Base-by-base conservation (phyloP, 1,140 invertebrate species). In the Anagrus nilaparvatae region DNA sequence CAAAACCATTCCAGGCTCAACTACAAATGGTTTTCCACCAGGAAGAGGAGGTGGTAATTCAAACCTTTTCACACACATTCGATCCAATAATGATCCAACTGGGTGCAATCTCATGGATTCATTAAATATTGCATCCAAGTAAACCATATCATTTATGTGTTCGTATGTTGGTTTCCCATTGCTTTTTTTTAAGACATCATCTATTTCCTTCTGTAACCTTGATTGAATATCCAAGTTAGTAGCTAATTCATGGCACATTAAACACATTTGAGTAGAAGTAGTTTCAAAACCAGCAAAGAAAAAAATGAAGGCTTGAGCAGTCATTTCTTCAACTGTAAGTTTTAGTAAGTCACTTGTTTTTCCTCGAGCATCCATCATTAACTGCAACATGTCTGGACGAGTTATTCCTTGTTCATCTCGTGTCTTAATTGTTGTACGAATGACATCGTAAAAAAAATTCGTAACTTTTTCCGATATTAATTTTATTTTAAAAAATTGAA, bases 71-170 rank as follows among this genome's bases (percentile, higher is more conserved):
- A 59, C 61, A 38, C 71, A 73, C 9, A 63, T 47, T 30, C 77
- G 60, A 44, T 71, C 67, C 5, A 71, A 40, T 3, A 69, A 53
- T 0, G 76, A 68, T n/a, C n/a, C n/a, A 63, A 25, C 29, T 4
- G 48, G 46, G 37, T 44, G 47, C 2, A 37, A 8, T 40, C 52
- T 38, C 33, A 54, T 27, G 5, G 44, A 44, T 36, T 54, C 52
- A 16, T 47, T 46, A 1, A 52, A 18, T n/a, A 54, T 47, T 3
- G 52, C 52, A 30, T 54, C 50, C 4, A 54, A 21, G 33, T 52
- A 52, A 4, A 12, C 2, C 46, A 52, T 50, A 4, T 13, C 5
- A 14, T 36, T 47, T 12, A 54, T 39, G 9, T 40, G 34, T 5
- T 54, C 52, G 24, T 52, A 54, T 4, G 44, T 44, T 6, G 35